phyloP scores from a whole-genome alignment of 2,888 invertebrate genomes.

The Acrobasis consociella region DNA sequence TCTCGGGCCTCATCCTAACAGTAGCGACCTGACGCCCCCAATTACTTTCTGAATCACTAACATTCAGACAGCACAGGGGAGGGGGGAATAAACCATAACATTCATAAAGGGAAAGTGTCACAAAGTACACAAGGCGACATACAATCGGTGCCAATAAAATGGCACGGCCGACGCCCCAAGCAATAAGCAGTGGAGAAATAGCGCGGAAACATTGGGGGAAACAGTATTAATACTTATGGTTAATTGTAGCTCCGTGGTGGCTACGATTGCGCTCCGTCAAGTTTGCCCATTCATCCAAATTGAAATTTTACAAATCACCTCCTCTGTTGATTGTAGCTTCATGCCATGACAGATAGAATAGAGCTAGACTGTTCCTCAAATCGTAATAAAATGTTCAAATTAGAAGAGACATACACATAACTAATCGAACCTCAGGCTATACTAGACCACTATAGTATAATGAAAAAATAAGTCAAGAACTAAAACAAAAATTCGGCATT shows the following conservation, averaged over 20 bases:
- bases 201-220: slow-evolving; percentile 78
- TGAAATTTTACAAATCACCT: neutral
- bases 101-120: slow-evolving; percentile 77
- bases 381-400: too few relatives aligned
- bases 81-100: slow-evolving; percentile 68
- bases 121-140: slow-evolving; percentile 64
- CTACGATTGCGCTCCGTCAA: slow-evolving; percentile 54
- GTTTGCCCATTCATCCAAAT: neutral
- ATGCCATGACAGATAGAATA: too few relatives aligned
- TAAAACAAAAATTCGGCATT: too few relatives aligned
- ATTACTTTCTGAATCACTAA: slow-evolving; percentile 52
- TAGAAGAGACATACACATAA: too few relatives aligned
- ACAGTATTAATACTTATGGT: slow-evolving; percentile 81
- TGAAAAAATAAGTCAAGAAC: too few relatives aligned
- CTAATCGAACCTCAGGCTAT: too few relatives aligned
- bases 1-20: slow-evolving; percentile 27
- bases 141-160: slow-evolving; percentile 80
- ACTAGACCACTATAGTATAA: too few relatives aligned
- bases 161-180: slow-evolving; percentile 69
- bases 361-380: too few relatives aligned
- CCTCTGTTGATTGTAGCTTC: too few relatives aligned
- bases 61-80: slow-evolving; percentile 43
- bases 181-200: slow-evolving; percentile 77
- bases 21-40: slow-evolving; percentile 41
- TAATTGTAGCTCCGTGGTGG: slow-evolving; percentile 63